Base-by-base conservation (phyloP, 1,140 invertebrate species). In the Scaptodrosophila lebanonensis region DNA sequence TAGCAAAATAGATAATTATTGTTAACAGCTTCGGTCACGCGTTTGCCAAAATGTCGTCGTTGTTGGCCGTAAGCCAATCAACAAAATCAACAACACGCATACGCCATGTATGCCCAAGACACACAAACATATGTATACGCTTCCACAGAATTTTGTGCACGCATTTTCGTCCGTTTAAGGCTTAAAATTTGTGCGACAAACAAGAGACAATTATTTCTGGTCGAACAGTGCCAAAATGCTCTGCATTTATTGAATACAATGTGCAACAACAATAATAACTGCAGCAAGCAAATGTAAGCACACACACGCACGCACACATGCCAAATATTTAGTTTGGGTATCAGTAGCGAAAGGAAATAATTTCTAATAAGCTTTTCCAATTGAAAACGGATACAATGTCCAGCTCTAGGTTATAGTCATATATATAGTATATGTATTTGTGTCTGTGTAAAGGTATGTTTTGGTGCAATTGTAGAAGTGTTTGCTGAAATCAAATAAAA, bases 331-430 rank as follows among this genome's bases (percentile, higher is more conserved):
- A 64, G 56, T 57, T n/a, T n/a, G n/a, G n/a, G n/a, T n/a, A n/a
- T n/a, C n/a, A n/a, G n/a, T n/a, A n/a, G n/a, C n/a, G 45, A 72
- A 68, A 48, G 44, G 51, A 79, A 79, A 72, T 79, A 77, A 77
- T 77, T 77, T 77, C 73, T 77, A 77, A 77, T 77, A 79, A 70
- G 72, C 72, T 77, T 73, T 77, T 57, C 63, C 68, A 67, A 79
- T 68, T 79, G 68, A 60, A 76, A 77, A 58, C 52, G 67, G 63
- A 77, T 72, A 77, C 71, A 67, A 66, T 66, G 44, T 67, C 49
- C 49, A 59, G 45, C 44, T 17, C 13, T 38, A 18, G 33, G 40
- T 47, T 29, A 29, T 25, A 4, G 3, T 25, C 22, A 3, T 25
- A 25, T 25, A 25, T 25, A 8, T 25, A 25, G 8, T n/a, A 39